Conservation (phyloP, 2,797 vertebrate genomes). For the Xerus rutilus region DNA sequence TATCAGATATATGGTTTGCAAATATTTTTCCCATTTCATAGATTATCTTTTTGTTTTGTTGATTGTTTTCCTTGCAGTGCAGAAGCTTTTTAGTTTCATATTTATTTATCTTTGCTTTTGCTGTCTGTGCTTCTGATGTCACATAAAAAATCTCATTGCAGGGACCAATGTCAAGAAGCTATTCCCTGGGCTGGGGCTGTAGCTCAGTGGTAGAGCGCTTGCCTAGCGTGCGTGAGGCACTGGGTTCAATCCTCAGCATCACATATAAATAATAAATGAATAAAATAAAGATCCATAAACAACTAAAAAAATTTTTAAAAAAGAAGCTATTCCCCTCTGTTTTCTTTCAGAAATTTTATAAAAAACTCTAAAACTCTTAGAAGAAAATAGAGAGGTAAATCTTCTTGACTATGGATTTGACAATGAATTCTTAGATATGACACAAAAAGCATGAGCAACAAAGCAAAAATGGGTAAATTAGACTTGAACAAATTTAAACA, state of each 20-base stretch:
- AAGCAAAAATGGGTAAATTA: not conserved
- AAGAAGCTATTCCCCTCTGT: not conserved
- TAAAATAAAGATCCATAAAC: too few relatives aligned
- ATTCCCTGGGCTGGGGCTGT: not conserved
- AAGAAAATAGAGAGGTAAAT: not conserved
- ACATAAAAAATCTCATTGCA: too few relatives aligned
- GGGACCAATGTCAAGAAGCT: too few relatives aligned
- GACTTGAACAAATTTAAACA: not conserved
- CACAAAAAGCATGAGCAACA: not conserved
- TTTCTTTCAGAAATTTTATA: not conserved
- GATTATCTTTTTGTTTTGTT: too few relatives aligned
- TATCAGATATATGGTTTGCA: not conserved
- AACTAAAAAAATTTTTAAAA: too few relatives aligned
- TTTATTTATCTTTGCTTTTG: not conserved
- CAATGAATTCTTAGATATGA: not conserved
- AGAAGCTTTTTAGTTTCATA: not conserved
- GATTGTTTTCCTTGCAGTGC: not conserved
- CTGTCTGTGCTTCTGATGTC: not conserved
- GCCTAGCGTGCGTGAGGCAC: too few relatives aligned
- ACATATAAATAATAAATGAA: too few relatives aligned
- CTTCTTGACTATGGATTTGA: not conserved
- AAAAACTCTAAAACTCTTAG: not conserved
- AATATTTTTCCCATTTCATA: not conserved
- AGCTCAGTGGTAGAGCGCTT: too few relatives aligned
- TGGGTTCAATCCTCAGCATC: too few relatives aligned